Conservation (phyloP, 2,797 vertebrate species). For the Phataginus tetradactyla region DNA sequence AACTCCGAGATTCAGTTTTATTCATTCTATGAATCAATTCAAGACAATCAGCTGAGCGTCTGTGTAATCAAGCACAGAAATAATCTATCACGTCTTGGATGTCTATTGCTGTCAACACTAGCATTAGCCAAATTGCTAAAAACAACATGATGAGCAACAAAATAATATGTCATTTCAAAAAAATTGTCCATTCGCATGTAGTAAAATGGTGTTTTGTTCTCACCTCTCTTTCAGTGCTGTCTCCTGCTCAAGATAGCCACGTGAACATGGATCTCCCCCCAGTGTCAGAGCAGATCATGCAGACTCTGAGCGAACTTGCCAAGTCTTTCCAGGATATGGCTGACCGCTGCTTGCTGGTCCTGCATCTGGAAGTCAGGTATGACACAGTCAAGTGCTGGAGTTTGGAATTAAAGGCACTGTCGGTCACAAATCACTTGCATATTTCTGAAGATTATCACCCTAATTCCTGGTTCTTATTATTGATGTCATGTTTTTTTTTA, state of each 20-base stretch:
- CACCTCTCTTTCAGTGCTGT: constrained; percentile 74
- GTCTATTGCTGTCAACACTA: background rate
- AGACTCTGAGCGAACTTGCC: constrained; percentile 94
- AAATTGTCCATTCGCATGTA: background rate
- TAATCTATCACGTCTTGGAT: background rate
- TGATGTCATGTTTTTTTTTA: background rate
- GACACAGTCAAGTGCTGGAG: background rate
- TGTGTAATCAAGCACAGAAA: constrained; percentile 38
- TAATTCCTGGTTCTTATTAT: background rate
- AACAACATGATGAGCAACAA: background rate
- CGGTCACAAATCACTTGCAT: background rate
- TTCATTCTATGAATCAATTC: background rate
- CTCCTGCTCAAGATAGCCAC: constrained; percentile 91
- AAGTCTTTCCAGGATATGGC: constrained; percentile 96
- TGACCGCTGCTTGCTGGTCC: constrained; percentile 95
- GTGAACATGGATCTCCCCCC: constrained; percentile 89
- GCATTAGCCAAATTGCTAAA: background rate
- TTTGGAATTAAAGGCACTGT: rapidly evolving
- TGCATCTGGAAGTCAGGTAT: constrained; percentile 98
- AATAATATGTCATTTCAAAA: background rate
- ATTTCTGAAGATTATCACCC: background rate
- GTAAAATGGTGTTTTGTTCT: background rate
- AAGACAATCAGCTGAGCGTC: constrained; percentile 22
- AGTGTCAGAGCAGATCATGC: constrained; percentile 95
- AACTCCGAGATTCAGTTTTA: background rate